These are phyloP conservation scores for Oligia strigilis DNA, from an alignment of 2,888 invertebrate genomes.

Conservation along the genomic window DNA sequence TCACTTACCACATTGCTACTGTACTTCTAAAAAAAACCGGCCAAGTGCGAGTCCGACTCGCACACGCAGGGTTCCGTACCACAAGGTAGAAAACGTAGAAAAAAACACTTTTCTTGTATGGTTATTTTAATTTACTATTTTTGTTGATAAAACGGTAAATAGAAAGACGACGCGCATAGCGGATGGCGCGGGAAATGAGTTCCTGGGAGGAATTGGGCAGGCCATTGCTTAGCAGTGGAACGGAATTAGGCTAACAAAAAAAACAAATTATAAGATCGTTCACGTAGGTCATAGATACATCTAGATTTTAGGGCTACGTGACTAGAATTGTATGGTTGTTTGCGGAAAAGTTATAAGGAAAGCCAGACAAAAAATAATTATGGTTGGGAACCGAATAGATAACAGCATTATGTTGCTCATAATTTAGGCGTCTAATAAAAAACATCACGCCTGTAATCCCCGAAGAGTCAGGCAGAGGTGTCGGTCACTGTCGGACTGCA, in stretches of 20 bases:
- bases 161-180: no score
- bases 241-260: no score
- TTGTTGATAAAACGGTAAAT: no score
- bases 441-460: neutral
- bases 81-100: no score
- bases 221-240: no score
- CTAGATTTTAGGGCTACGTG: constrained; percentile 16
- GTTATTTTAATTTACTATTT: no score
- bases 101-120: neutral
- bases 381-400: neutral
- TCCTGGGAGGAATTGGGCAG: no score
- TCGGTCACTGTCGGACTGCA: no score
- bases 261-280: neutral
- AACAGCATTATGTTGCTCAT: neutral
- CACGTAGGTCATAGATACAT: constrained; percentile 6
- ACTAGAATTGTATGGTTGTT: neutral
- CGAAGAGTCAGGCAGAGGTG: neutral
- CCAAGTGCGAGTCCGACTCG: neutral
- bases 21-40: neutral
- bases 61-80: neutral
- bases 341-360: constrained; percentile 27
- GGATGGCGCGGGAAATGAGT: no score
- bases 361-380: neutral
- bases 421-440: neutral
- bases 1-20: neutral